Conservation (phyloP, 1,140 invertebrate genomes). For the Thaumetopoea pityocampa region DNA sequence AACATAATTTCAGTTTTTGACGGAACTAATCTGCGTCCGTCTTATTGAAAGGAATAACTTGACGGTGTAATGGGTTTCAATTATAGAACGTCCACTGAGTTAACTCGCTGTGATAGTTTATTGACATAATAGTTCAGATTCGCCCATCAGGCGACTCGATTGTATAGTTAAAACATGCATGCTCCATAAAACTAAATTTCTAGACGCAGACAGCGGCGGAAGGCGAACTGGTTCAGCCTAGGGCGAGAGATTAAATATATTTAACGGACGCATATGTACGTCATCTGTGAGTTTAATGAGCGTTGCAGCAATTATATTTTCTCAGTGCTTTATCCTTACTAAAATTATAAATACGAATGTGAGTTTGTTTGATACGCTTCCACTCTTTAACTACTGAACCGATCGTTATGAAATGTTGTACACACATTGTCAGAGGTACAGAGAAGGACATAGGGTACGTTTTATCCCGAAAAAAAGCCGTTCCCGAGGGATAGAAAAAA, state of each 20-base stretch:
- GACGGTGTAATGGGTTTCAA: conserved; percentile 23
- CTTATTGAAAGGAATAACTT: too few relatives aligned
- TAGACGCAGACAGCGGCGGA: conserved; percentile 24
- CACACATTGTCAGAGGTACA: too few relatives aligned
- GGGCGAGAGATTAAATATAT: conserved; percentile 29
- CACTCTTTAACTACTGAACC: too few relatives aligned
- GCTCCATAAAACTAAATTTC: conserved; percentile 41
- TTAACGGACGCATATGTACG: conserved; percentile 32
- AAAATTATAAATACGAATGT: too few relatives aligned
- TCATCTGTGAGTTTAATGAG: too few relatives aligned
- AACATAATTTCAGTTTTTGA: not conserved
- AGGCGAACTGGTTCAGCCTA: conserved; percentile 38
- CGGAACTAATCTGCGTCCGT: not conserved
- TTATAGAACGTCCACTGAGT: conserved; percentile 39
- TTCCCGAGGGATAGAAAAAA: too few relatives aligned
- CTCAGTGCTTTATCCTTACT: too few relatives aligned
- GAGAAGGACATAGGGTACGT: too few relatives aligned
- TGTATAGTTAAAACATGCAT: conserved; percentile 44
- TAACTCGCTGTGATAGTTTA: conserved; percentile 41
- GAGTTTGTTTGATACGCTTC: too few relatives aligned
- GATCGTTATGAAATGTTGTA: too few relatives aligned
- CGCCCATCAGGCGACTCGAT: conserved; percentile 32
- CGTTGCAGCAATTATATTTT: too few relatives aligned
- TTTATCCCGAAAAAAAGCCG: too few relatives aligned
- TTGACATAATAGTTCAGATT: conserved; percentile 43